Conservation (phyloP, 1,140 invertebrate species). For the Drosophila nigromelanica region DNA sequence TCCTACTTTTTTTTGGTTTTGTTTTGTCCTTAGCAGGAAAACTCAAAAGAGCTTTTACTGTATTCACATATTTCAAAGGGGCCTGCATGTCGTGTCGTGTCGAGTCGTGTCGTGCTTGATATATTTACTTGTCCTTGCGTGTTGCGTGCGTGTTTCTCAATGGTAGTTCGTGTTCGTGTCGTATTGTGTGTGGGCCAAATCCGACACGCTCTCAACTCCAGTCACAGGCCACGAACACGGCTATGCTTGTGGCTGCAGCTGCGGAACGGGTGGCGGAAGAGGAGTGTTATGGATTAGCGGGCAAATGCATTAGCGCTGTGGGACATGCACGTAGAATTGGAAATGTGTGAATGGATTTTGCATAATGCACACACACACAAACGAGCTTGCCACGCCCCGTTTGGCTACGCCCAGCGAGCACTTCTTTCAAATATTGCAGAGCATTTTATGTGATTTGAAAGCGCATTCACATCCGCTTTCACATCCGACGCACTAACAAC, state of each 20-base stretch:
- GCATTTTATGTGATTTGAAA: slow-evolving; percentile 52
- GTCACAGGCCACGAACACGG: too few relatives aligned
- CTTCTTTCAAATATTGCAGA: slow-evolving; percentile 51
- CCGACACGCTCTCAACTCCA: too few relatives aligned
- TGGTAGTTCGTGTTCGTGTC: too few relatives aligned
- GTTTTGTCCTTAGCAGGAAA: too few relatives aligned
- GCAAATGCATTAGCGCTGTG: slow-evolving; percentile 54
- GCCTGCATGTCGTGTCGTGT: too few relatives aligned
- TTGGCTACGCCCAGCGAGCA: slow-evolving; percentile 19
- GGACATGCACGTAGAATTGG: neutral
- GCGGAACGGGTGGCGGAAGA: neutral
- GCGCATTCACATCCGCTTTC: slow-evolving; percentile 59
- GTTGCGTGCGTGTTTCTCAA: too few relatives aligned
- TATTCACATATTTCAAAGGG: too few relatives aligned
- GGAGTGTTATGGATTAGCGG: slow-evolving; percentile 28
- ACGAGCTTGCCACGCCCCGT: slow-evolving; percentile 3
- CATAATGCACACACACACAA: slow-evolving; percentile 22
- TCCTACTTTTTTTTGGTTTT: too few relatives aligned
- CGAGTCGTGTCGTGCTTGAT: too few relatives aligned
- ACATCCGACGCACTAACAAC: slow-evolving; percentile 37
- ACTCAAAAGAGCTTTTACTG: too few relatives aligned
- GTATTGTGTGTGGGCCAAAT: too few relatives aligned
- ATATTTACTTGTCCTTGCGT: too few relatives aligned
- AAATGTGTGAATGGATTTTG: slow-evolving; percentile 47
- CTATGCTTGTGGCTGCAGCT: neutral